Percentiles rank a stretch among this genome's conserved stretches.
Conservation (phyloP, 2,797 vertebrate genomes). For the Sebastes nivosus region DNA sequence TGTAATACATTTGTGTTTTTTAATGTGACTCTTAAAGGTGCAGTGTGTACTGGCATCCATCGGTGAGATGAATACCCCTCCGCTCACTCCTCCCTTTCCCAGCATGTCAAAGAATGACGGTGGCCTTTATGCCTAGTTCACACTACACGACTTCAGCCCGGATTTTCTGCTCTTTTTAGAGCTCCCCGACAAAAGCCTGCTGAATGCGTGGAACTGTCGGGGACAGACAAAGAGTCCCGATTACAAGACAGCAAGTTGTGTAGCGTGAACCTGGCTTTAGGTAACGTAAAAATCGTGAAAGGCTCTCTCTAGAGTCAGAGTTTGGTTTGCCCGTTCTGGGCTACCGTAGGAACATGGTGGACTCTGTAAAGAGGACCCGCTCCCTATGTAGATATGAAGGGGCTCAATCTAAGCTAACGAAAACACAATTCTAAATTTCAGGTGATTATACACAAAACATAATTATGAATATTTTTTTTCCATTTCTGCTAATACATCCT, state of each 20-base stretch:
- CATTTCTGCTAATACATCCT: not conserved
- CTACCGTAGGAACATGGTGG: not conserved
- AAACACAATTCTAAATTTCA: not conserved
- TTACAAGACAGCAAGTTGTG: no score
- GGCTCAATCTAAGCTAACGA: not conserved
- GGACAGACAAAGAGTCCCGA: no score
- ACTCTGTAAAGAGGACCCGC: not conserved
- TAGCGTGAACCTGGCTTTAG: not conserved
- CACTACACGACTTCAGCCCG: no score
- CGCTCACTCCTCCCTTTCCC: not conserved
- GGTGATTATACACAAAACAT: not conserved
- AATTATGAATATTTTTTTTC: not conserved
- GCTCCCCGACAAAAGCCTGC: no score
- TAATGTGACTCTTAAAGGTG: not conserved
- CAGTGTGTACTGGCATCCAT: not conserved
- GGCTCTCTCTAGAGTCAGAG: not conserved
- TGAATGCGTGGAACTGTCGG: fast-evolving
- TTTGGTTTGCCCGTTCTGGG: not conserved
- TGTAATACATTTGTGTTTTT: not conserved
- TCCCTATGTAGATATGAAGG: not conserved
- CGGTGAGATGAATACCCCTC: not conserved
- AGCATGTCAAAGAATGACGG: not conserved
- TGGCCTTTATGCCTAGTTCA: not conserved
- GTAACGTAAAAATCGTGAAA: not conserved
- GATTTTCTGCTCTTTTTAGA: no score